phyloP scores from a whole-genome alignment of 2,888 invertebrate genomes.

The Cosmia pyralina region DNA sequence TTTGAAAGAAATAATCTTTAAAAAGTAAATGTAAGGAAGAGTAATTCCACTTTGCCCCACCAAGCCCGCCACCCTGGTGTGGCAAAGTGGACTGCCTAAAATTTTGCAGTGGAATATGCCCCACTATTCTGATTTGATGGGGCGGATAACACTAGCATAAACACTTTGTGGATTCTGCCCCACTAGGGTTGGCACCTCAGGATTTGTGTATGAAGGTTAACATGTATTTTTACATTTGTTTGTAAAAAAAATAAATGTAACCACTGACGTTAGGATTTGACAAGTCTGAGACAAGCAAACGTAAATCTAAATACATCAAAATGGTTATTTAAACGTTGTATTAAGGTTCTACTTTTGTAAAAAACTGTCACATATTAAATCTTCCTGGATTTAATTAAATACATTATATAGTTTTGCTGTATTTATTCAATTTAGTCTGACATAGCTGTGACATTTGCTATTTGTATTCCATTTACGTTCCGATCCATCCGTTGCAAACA shows the following conservation, averaged over 20 bases:
- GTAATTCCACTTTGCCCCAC: too few species aligned
- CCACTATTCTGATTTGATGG: too few species aligned
- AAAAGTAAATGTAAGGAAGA: too few species aligned
- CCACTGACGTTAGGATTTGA: slow-evolving; percentile 21
- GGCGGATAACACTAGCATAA: slow-evolving; percentile 20
- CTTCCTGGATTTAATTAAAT: slow-evolving; percentile 17
- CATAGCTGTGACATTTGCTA: slow-evolving; percentile 27
- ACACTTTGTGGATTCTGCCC: slow-evolving; percentile 35
- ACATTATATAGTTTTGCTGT: slow-evolving; percentile 32
- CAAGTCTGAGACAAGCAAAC: slow-evolving; percentile 9
- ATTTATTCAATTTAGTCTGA: slow-evolving; percentile 29
- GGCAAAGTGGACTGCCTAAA: slow-evolving; percentile 15
- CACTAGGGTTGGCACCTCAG: slow-evolving; percentile 34
- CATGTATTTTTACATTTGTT: slow-evolving; percentile 1
- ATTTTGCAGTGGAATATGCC: too few species aligned
- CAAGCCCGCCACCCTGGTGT: slow-evolving; percentile 3
- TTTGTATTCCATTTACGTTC: slow-evolving; percentile 26
- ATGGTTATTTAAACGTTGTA: slow-evolving; percentile 29
- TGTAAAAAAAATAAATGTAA: slow-evolving; percentile 12
- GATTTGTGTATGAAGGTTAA: not conserved
- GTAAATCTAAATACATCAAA: slow-evolving; percentile 30
- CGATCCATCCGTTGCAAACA: slow-evolving; percentile 30
- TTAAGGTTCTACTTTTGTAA: slow-evolving; percentile 19
- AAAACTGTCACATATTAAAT: slow-evolving; percentile 11
- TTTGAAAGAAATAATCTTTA: too few species aligned